A percentile compares a stretch with the other conserved stretches of the same genome.
Conservation (phyloP, 1,140 invertebrate species). For the Wiebesia pumilae region DNA sequence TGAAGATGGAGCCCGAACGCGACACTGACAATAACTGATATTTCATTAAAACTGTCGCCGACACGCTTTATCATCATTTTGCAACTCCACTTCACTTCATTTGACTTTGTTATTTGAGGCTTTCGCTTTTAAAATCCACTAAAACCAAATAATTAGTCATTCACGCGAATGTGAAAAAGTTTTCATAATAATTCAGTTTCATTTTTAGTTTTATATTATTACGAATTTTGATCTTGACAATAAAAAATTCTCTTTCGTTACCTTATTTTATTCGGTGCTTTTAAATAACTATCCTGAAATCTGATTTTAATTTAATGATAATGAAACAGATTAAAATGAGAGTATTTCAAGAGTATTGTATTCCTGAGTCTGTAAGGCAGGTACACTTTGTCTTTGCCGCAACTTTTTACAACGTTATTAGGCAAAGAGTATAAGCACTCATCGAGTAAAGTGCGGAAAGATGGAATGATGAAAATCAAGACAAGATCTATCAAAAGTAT, state of each 20-base stretch:
- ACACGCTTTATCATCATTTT: constrained; percentile 45
- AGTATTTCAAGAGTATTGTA: background rate
- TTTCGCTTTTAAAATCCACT: background rate
- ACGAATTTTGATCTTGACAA: background rate
- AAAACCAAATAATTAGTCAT: background rate
- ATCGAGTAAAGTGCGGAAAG: constrained; percentile 16
- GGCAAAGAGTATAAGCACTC: constrained; percentile 33
- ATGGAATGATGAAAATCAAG: constrained; percentile 41
- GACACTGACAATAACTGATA: constrained; percentile 53
- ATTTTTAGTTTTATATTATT: background rate
- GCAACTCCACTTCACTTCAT: background rate
- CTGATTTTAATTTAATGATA: background rate
- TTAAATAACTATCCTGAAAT: background rate
- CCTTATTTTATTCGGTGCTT: background rate
- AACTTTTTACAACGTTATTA: constrained; percentile 40
- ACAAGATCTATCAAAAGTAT: constrained; percentile 37
- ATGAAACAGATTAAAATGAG: background rate
- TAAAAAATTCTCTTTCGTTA: background rate
- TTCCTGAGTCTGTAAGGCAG: background rate
- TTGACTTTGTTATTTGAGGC: constrained; percentile 25
- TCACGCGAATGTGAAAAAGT: background rate
- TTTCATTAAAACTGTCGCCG: constrained; percentile 51
- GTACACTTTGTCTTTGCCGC: background rate
- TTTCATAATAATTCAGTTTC: background rate
- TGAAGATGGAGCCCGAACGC: constrained; percentile 42